Percentiles rank a stretch among this genome's conserved stretches.
phyloP scores from a whole-genome alignment of 2,888 invertebrate genomes.

The Amblyjoppa proteus region DNA sequence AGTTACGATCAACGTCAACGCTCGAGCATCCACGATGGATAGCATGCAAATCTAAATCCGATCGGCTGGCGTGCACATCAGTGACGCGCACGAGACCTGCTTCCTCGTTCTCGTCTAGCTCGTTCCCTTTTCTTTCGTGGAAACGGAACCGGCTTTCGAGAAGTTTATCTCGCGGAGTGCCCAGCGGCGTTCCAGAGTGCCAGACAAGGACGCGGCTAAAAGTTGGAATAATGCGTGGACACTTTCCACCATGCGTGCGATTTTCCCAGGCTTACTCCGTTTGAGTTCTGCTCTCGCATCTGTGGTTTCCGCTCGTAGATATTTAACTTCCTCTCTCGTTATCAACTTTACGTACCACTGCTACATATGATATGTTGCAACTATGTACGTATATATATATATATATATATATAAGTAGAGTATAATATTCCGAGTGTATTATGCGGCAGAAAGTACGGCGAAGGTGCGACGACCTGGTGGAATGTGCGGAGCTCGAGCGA shows the following conservation, averaged over 20 bases:
- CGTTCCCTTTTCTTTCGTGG: constrained; percentile 11
- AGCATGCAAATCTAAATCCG: constrained; percentile 41
- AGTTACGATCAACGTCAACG: constrained; percentile 48
- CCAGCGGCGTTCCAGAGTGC: not conserved
- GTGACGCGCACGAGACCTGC: constrained; percentile 26
- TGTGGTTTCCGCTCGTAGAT: constrained; percentile 1
- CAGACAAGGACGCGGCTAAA: not conserved
- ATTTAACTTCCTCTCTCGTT: constrained; percentile 35
- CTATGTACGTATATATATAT: not conserved
- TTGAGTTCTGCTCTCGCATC: not conserved
- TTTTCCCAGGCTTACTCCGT: constrained; percentile 41
- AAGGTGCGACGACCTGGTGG: constrained; percentile 64
- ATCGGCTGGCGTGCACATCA: constrained; percentile 32
- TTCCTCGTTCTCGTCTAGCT: constrained; percentile 19
- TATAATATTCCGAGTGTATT: constrained; percentile 31
- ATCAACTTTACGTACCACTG: constrained; percentile 42
- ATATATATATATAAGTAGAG: not conserved
- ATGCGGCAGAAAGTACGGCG: constrained; percentile 36
- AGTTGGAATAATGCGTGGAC: constrained; percentile 34
- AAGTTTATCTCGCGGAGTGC: constrained; percentile 25
- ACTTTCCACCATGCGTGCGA: constrained; percentile 55
- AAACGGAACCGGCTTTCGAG: constrained; percentile 26
- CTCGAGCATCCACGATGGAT: constrained; percentile 38
- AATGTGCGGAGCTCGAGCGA: constrained; percentile 52
- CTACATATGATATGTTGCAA: constrained; percentile 4